Evolutionary conservation across 2,113 vertebrate species (phyloP).

Genomic region (Chaetodon trifascialis): DNA sequence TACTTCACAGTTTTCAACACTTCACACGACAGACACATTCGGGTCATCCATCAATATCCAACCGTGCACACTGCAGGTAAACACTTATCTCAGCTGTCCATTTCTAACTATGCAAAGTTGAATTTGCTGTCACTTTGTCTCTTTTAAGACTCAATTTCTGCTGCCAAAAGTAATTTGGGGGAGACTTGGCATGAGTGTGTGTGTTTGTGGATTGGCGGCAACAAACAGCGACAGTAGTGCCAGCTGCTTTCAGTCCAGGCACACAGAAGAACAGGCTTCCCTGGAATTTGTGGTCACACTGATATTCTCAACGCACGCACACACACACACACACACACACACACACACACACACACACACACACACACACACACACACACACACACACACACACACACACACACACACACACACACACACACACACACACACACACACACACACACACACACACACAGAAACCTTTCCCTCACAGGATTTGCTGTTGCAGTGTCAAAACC

Average conservation of each 20-base stretch:
- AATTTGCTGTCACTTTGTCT: constrained; percentile 40
- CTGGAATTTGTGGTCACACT: constrained; percentile 50
- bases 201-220: constrained; percentile 38
- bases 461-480: constrained; percentile 33
- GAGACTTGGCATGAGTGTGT: constrained; percentile 45
- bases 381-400: constrained; percentile 16
- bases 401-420: constrained; percentile 14
- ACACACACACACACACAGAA: constrained; percentile 14
- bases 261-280: constrained; percentile 39
- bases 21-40: neutral
- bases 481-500: constrained; percentile 42
- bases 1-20: neutral
- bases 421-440: constrained; percentile 22
- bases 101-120: constrained; percentile 28
- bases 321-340: constrained; percentile 21
- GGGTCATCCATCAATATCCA: neutral
- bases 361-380: constrained; percentile 27
- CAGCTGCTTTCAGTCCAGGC: constrained; percentile 63
- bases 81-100: neutral
- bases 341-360: constrained; percentile 12
- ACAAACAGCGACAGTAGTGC: constrained; percentile 37
- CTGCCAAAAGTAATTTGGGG: constrained; percentile 37
- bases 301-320: constrained; percentile 10
- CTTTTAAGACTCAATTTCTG: constrained; percentile 26
- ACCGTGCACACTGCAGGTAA: neutral